Percentiles rank a stretch among this genome's conserved stretches.
These are phyloP conservation scores for Aphaenogaster floridana DNA, from an alignment of 1,140 invertebrate species.

Conservation along the genomic window DNA sequence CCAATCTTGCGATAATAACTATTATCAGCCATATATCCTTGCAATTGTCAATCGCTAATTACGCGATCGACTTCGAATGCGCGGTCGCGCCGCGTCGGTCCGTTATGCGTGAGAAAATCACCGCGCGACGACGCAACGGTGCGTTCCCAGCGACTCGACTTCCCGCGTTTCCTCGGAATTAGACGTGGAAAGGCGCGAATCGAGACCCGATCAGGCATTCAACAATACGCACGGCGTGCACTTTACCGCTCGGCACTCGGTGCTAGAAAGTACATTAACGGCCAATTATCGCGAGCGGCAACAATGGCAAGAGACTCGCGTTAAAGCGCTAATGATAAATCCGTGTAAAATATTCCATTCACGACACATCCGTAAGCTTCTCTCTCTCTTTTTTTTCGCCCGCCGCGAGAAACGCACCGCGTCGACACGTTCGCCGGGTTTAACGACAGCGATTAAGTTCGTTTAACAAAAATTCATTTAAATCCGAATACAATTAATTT, in stretches of 20 bases:
- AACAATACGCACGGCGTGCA: slow-evolving; percentile 27
- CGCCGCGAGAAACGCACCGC: neutral
- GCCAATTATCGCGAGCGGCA: slow-evolving; percentile 51
- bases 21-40: neutral
- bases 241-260: slow-evolving; percentile 4
- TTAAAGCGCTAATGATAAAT: slow-evolving; percentile 49
- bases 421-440: neutral
- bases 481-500: neutral
- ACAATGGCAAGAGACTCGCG: slow-evolving; percentile 43
- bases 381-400: neutral
- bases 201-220: slow-evolving; percentile 32
- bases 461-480: neutral
- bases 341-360: slow-evolving; percentile 34
- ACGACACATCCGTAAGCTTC: slow-evolving; percentile 27
- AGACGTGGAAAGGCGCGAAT: slow-evolving; percentile 46
- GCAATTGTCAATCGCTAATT: slow-evolving; percentile 53
- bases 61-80: slow-evolving; percentile 34
- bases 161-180: slow-evolving; percentile 37
- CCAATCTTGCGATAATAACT: neutral
- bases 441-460: neutral
- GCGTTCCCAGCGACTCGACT: slow-evolving; percentile 46
- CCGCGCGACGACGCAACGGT: slow-evolving; percentile 25
- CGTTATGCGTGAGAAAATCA: slow-evolving; percentile 61
- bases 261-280: slow-evolving; percentile 50
- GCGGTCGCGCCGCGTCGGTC: slow-evolving; percentile 13